Evolutionary conservation across 2,888 invertebrate species (phyloP).

Genomic region (Plutella xylostella): DNA sequence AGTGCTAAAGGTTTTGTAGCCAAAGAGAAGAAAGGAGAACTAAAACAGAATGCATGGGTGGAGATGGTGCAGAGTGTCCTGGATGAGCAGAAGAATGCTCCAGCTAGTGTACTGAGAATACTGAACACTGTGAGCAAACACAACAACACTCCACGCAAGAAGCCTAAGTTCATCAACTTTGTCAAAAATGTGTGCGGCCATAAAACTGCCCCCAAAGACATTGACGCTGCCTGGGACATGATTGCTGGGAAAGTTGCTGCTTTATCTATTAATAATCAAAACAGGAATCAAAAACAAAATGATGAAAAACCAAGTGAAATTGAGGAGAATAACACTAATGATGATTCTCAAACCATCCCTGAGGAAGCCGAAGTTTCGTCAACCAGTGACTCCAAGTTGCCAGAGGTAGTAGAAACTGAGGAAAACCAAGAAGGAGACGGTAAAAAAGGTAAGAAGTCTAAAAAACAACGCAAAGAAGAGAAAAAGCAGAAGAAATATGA

Average conservation of each 20-base stretch:
- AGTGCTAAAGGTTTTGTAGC: constrained; percentile 83
- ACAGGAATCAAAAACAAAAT: constrained; percentile 31
- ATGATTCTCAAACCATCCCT: constrained; percentile 24
- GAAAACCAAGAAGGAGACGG: constrained; percentile 18
- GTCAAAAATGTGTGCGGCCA: constrained; percentile 73
- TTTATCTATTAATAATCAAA: constrained; percentile 39
- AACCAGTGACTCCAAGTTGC: not conserved
- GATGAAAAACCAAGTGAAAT: constrained; percentile 15
- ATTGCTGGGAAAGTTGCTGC: constrained; percentile 66
- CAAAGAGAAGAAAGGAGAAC: constrained; percentile 86
- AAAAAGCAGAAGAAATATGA: constrained; percentile 60
- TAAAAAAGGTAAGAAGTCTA: constrained; percentile 35
- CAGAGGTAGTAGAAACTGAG: constrained; percentile 14
- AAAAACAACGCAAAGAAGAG: constrained; percentile 59
- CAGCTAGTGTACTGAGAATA: constrained; percentile 69
- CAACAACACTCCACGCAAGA: constrained; percentile 89
- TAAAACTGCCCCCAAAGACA: constrained; percentile 64
- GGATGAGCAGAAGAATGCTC: constrained; percentile 65
- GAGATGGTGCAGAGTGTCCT: constrained; percentile 76
- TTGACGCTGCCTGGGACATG: constrained; percentile 78
- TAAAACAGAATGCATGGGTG: constrained; percentile 88
- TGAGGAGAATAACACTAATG: constrained; percentile 20
- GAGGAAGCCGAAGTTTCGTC: constrained; percentile 16
- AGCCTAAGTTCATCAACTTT: constrained; percentile 85
- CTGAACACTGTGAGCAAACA: constrained; percentile 76